These are phyloP conservation scores for Amphipoea oculea DNA, from an alignment of 2,888 invertebrate species.

Conservation along the genomic window DNA sequence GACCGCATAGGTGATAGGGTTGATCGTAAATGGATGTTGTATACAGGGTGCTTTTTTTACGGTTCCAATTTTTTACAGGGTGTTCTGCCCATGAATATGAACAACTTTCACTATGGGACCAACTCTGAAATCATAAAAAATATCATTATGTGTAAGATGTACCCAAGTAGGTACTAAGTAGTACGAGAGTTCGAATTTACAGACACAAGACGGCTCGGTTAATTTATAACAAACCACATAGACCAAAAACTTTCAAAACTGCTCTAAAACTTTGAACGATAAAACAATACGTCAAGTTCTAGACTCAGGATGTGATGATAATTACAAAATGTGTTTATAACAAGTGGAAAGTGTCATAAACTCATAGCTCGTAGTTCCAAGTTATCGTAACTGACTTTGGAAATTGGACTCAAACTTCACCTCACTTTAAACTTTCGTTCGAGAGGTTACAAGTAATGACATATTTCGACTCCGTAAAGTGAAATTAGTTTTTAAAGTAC, in stretches of 20 bases:
- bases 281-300: conserved; percentile 14
- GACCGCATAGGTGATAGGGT: background rate
- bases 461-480: conserved; percentile 30
- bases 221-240: conserved; percentile 4
- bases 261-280: conserved; percentile 7
- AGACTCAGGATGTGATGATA: conserved; percentile 30
- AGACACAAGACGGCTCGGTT: background rate
- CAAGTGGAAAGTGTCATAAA: conserved; percentile 40
- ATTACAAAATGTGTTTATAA: conserved; percentile 40
- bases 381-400: conserved; percentile 32
- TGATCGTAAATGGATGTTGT: background rate
- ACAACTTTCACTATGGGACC: too few species aligned
- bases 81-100: too few species aligned
- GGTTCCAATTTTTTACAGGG: too few species aligned
- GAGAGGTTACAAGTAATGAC: conserved; percentile 17
- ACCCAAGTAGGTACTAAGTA: background rate
- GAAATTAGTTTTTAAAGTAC: conserved; percentile 55
- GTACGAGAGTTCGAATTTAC: background rate
- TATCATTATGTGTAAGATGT: too few species aligned
- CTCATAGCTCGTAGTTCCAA: conserved; percentile 35
- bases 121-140: too few species aligned
- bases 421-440: conserved; percentile 40
- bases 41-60: too few species aligned
- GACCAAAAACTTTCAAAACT: background rate
- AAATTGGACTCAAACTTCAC: conserved; percentile 26